Evolutionary conservation across 2,797 vertebrate species (phyloP).

Genomic region (Sparidentex hasta): DNA sequence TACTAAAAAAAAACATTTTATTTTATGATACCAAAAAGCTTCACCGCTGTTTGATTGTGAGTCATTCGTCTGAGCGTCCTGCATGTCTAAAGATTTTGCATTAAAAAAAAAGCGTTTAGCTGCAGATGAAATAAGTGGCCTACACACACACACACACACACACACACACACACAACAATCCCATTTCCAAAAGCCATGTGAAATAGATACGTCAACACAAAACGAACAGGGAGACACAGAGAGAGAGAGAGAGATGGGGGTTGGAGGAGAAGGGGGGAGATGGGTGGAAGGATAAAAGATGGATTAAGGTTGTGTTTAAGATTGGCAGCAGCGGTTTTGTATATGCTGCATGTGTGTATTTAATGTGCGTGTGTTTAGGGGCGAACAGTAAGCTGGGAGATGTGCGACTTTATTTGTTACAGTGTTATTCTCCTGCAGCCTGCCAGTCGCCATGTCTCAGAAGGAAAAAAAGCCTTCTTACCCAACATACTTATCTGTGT

Average conservation of each 20-base stretch:
- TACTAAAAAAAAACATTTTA: slow-evolving; percentile 31
- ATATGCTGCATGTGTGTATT: slow-evolving; percentile 55
- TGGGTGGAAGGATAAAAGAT: slow-evolving; percentile 75
- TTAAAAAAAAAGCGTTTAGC: slow-evolving; percentile 27
- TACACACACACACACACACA: background rate
- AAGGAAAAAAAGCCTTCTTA: slow-evolving; percentile 63
- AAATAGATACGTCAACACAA: slow-evolving; percentile 51
- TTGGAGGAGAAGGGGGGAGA: slow-evolving; percentile 53
- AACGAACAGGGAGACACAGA: slow-evolving; percentile 23
- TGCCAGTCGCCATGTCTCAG: slow-evolving; percentile 63
- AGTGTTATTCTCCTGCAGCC: slow-evolving; percentile 58
- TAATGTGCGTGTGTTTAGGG: slow-evolving; percentile 49
- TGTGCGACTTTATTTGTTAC: slow-evolving; percentile 67
- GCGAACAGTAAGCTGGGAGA: slow-evolving; percentile 68
- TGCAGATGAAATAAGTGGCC: slow-evolving; percentile 36
- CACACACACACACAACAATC: slow-evolving; percentile 42
- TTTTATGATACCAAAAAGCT: slow-evolving; percentile 31
- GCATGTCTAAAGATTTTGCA: slow-evolving; percentile 25
- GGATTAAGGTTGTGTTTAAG: slow-evolving; percentile 77
- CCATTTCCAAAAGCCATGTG: slow-evolving; percentile 53
- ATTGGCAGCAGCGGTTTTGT: slow-evolving; percentile 66
- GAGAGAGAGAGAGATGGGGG: slow-evolving; percentile 13
- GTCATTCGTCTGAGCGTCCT: slow-evolving; percentile 32
- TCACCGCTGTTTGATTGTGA: slow-evolving; percentile 1
- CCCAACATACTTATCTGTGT: slow-evolving; percentile 52